These are phyloP conservation scores for Watersipora subatra DNA, from an alignment of 1,140 invertebrate species.

Conservation along the genomic window DNA sequence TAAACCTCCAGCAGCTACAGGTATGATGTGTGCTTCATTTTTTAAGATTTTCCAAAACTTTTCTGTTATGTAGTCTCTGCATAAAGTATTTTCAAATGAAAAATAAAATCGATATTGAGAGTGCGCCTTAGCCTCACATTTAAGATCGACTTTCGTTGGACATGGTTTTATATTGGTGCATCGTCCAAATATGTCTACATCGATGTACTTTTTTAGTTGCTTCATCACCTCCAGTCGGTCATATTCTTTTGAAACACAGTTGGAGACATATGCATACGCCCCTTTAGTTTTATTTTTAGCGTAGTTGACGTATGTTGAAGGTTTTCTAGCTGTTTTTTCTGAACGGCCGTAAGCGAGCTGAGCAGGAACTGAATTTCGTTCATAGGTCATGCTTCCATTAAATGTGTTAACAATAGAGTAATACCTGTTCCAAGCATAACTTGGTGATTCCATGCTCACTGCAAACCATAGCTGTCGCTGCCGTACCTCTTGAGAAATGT, in stretches of 20 bases:
- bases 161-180: constrained; percentile 33
- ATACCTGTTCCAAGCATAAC: too few relatives aligned
- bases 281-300: neutral
- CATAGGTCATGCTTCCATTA: too few relatives aligned
- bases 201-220: constrained; percentile 35
- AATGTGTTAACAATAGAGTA: too few relatives aligned
- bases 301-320: too few relatives aligned
- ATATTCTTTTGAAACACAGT: neutral
- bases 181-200: constrained; percentile 48
- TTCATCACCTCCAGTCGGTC: constrained; percentile 43
- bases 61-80: constrained; percentile 88
- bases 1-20: constrained; percentile 82
- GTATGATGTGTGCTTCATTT: constrained; percentile 52
- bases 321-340: too few relatives aligned
- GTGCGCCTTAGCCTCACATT: constrained; percentile 5
- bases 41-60: constrained; percentile 63
- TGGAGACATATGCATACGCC: neutral
- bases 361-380: too few relatives aligned
- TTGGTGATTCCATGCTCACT: too few relatives aligned
- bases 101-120: constrained; percentile 35
- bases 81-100: constrained; percentile 69
- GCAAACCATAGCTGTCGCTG: too few relatives aligned
- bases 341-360: too few relatives aligned
- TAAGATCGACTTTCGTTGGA: neutral
- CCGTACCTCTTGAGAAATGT: too few relatives aligned